Evolutionary conservation across 2,888 invertebrate genomes (phyloP), one percentile per base, ranked within the genome.

Genomic region (Cerastis leucographa): DNA sequence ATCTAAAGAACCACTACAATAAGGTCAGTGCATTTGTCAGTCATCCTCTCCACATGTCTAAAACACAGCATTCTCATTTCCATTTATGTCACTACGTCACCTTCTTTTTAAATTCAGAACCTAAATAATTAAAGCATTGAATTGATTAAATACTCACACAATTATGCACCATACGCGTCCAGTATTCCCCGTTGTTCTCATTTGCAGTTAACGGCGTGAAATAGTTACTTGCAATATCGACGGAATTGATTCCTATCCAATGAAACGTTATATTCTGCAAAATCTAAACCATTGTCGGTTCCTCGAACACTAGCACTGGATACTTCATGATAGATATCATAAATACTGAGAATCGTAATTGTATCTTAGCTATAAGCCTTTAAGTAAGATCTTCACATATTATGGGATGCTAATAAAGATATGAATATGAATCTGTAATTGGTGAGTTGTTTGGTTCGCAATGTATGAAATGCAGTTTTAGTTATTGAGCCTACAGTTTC

Each of bases 201-300:
- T 59, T 66, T 46, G 14, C 44, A 42, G 42, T 22, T 49, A 46
- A 35, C n/a, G 44, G 14, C 74, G 25, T 49, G n/a, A 19, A 71
- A 64, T 51, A 54, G 56, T 46, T 40, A 59, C 49, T 61, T 73
- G 76, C 67, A 66, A 71, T 61, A 54, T 49, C 35, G 40, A 56
- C 65, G 42, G 25, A 84, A 84, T 75, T 72, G 71, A 76, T 77
- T 85, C 42, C 71, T 71, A 56, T 0, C 64, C 64, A 68, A 71
- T 74, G 68, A 74, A 81, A 81, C 73, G 68, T 81, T 61, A 68
- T 71, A 69, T 81, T 81, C 71, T 46, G 61, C 68, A 73, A 65
- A 68, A 64, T 72, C 40, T 40, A 69, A 65, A 51, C 59, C n/a
- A 68, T 67, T 73, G 59, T 76, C 49, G 22, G 35, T 51, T 72